These are phyloP conservation scores for Pomacea canaliculata DNA, from an alignment of 2,888 invertebrate species.

Conservation along the genomic window DNA sequence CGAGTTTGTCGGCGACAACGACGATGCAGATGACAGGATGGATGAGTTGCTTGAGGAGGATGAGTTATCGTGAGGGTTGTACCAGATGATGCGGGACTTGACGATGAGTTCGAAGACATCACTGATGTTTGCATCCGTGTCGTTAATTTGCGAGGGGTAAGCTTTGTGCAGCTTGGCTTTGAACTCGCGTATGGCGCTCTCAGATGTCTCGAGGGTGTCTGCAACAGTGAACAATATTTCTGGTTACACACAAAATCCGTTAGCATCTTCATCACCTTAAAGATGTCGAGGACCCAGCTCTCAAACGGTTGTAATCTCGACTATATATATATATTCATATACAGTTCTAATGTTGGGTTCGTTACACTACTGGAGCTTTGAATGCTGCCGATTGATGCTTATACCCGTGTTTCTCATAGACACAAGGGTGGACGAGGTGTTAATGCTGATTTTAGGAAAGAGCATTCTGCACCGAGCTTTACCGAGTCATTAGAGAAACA, in stretches of 20 bases:
- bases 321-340: too few species aligned
- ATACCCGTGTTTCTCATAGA: too few species aligned
- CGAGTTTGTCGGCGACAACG: not conserved
- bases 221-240: constrained; percentile 24
- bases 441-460: too few species aligned
- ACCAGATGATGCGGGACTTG: constrained; percentile 36
- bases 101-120: constrained; percentile 42
- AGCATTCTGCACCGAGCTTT: too few species aligned
- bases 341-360: too few species aligned
- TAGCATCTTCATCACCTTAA: not conserved
- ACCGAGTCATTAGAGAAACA: too few species aligned
- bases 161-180: constrained; percentile 32
- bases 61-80: not conserved
- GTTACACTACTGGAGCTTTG: too few species aligned
- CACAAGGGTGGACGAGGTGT: too few species aligned
- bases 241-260: not conserved
- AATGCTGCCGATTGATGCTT: too few species aligned
- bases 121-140: constrained; percentile 33
- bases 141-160: constrained; percentile 36
- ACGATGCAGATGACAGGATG: not conserved
- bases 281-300: not conserved
- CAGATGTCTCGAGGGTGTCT: constrained; percentile 52
- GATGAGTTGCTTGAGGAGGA: not conserved
- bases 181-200: constrained; percentile 41
- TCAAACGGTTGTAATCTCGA: not conserved